Percentiles rank a stretch among this genome's conserved stretches.
phyloP scores from a whole-genome alignment of 2,888 invertebrate species.

The Tryphoninae sp. region DNA sequence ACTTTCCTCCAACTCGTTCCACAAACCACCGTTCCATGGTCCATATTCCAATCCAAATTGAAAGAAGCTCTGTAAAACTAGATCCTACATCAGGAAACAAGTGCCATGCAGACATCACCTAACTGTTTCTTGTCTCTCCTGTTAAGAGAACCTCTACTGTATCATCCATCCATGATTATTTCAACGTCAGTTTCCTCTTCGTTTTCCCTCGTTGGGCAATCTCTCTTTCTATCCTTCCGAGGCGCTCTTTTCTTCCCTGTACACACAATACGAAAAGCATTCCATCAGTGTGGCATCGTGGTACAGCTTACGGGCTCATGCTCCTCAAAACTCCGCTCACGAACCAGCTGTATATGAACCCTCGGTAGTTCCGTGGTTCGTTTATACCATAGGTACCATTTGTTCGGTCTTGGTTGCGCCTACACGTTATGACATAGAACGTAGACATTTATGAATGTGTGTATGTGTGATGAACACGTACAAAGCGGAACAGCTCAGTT shows the following conservation, averaged over 20 bases:
- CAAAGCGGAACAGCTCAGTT: constrained; percentile 44
- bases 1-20: too few species aligned
- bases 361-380: constrained; percentile 14
- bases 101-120: too few species aligned
- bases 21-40: too few species aligned
- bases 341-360: constrained; percentile 22
- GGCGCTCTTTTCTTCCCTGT: background rate
- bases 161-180: background rate
- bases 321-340: background rate
- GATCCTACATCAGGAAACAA: background rate
- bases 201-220: constrained; percentile 29
- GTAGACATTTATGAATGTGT: background rate
- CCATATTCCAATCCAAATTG: too few species aligned
- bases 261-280: constrained; percentile 7
- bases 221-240: constrained; percentile 6
- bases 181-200: constrained; percentile 19
- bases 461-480: constrained; percentile 1
- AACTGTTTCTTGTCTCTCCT: background rate
- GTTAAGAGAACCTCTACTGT: constrained; percentile 26
- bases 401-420: background rate
- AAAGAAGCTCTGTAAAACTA: too few species aligned
- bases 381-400: constrained; percentile 26
- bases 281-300: background rate
- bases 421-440: constrained; percentile 33
- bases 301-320: background rate